Evolutionary conservation across 1,140 invertebrate genomes (phyloP).

Genomic region (Tachypleus tridentatus): DNA sequence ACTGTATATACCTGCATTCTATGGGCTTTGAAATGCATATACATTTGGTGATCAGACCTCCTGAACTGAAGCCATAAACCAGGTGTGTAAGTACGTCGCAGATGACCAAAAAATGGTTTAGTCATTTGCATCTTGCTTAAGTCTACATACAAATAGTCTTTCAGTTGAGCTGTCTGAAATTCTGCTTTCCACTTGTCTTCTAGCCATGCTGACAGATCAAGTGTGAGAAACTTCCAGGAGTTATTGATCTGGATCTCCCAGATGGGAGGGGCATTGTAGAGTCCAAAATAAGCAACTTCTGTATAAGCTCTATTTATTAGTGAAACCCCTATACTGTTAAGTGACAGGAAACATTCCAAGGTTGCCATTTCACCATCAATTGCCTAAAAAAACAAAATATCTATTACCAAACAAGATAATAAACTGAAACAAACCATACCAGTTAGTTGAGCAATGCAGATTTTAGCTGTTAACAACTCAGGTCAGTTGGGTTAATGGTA

Average conservation of each 20-base stretch:
- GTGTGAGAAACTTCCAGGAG: slow-evolving; percentile 59
- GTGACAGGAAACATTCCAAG: slow-evolving; percentile 53
- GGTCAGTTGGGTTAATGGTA: too few relatives aligned
- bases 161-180: slow-evolving; percentile 54
- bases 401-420: not conserved
- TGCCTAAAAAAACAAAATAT: slow-evolving; percentile 33
- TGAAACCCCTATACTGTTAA: slow-evolving; percentile 57
- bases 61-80: slow-evolving; percentile 59
- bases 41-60: slow-evolving; percentile 52
- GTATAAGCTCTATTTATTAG: slow-evolving; percentile 35
- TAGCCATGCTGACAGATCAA: slow-evolving; percentile 63
- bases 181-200: slow-evolving; percentile 62
- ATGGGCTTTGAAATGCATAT: slow-evolving; percentile 55
- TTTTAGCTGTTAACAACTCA: too few relatives aligned
- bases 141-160: slow-evolving; percentile 60
- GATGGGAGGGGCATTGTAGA: slow-evolving; percentile 52
- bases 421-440: too few relatives aligned
- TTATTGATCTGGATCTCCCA: slow-evolving; percentile 71
- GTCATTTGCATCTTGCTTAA: slow-evolving; percentile 75
- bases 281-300: slow-evolving; percentile 52
- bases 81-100: slow-evolving; percentile 58
- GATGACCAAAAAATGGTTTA: slow-evolving; percentile 67
- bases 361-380: slow-evolving; percentile 56
- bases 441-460: too few relatives aligned
- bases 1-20: slow-evolving; percentile 41